Evolutionary conservation across 2,113 vertebrate species (phyloP).

Genomic region (Delphinapterus leucas): DNA sequence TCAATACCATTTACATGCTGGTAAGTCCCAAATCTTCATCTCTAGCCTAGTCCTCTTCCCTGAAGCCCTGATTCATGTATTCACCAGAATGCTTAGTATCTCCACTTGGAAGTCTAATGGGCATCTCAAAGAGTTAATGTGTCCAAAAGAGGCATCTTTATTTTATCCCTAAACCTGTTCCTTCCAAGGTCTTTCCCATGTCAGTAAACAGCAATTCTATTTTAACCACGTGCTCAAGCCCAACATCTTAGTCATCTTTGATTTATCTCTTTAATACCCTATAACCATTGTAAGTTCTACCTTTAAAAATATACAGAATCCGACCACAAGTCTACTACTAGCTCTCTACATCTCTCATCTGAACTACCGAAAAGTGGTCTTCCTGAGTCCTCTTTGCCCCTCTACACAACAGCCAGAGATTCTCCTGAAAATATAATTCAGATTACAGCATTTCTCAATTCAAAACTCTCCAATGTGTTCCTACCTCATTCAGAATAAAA

Average conservation of each 20-base stretch:
- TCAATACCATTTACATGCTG: not conserved
- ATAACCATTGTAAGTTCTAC: not conserved
- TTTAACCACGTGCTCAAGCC: not conserved
- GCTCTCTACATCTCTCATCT: not conserved
- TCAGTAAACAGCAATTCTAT: not conserved
- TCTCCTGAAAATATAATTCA: not conserved
- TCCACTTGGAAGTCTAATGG: not conserved
- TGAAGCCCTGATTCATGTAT: not conserved
- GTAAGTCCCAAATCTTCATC: not conserved
- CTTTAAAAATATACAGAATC: not conserved
- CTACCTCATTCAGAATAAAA: constrained; percentile 23
- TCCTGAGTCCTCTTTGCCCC: not conserved
- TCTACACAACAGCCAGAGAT: not conserved
- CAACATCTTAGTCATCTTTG: not conserved
- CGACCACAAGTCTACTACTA: not conserved
- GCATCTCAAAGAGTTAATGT: not conserved
- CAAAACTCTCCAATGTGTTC: not conserved
- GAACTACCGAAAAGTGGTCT: not conserved
- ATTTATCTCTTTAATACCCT: not conserved
- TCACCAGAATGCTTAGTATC: not conserved
- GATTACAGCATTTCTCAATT: not conserved
- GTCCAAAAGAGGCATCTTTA: not conserved
- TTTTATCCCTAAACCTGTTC: not conserved
- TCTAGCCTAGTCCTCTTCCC: not conserved
- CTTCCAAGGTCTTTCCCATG: not conserved